These are phyloP conservation scores for Cerastoderma edule DNA, from an alignment of 2,888 invertebrate species.

Conservation along the genomic window DNA sequence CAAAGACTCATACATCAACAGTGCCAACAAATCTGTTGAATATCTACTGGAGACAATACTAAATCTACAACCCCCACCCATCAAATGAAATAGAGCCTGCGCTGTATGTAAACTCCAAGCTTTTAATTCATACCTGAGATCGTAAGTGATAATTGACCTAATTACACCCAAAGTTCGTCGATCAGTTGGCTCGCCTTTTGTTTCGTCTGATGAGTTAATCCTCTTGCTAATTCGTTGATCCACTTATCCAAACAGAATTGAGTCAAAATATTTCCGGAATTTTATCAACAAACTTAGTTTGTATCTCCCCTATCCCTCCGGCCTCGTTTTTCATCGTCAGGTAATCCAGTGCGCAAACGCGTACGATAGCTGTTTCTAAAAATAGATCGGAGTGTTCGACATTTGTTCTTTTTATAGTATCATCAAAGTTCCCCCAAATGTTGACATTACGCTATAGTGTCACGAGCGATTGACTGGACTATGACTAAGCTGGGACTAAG, in stretches of 20 bases:
- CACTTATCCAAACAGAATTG: background rate
- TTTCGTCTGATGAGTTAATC: background rate
- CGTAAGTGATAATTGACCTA: slow-evolving; percentile 29
- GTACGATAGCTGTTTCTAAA: slow-evolving; percentile 15
- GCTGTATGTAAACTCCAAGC: too few species aligned
- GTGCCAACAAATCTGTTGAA: too few species aligned
- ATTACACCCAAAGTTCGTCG: background rate
- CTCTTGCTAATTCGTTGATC: background rate
- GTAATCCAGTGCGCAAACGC: slow-evolving; percentile 51
- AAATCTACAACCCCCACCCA: too few species aligned
- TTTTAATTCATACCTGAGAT: too few species aligned
- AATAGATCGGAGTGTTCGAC: slow-evolving; percentile 10
- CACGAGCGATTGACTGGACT: slow-evolving; percentile 9
- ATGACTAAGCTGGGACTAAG: too few species aligned
- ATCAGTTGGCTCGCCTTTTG: background rate
- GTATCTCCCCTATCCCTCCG: slow-evolving; percentile 28
- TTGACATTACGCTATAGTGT: background rate
- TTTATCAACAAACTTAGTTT: slow-evolving; percentile 26
- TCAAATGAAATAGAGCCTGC: too few species aligned
- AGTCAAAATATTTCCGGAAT: slow-evolving; percentile 29
- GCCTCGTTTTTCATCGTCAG: slow-evolving; percentile 48
- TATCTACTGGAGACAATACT: too few species aligned
- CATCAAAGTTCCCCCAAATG: slow-evolving; percentile 4
- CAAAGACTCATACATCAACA: too few species aligned
- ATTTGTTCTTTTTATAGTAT: slow-evolving; percentile 8